Conservation (phyloP, 2,888 invertebrate genomes). For the Aethes cnicana region DNA sequence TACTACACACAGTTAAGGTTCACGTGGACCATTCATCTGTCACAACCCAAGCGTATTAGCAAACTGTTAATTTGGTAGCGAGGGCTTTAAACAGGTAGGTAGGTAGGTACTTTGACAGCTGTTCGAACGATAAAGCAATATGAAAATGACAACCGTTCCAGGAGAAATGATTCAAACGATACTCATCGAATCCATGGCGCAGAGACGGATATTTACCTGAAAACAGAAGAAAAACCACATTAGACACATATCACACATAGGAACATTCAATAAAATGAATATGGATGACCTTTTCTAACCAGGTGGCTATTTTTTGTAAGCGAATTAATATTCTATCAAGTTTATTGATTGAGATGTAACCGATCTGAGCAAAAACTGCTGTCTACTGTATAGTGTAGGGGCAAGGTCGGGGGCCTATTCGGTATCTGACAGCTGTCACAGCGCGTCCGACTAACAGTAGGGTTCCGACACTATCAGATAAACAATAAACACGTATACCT, state of each 20-base stretch:
- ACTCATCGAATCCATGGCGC: slow-evolving; percentile 6
- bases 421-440: slow-evolving; percentile 9
- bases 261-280: too few relatives aligned
- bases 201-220: slow-evolving; percentile 19
- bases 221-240: slow-evolving; percentile 14
- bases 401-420: slow-evolving; percentile 7
- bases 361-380: slow-evolving; percentile 13
- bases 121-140: too few relatives aligned
- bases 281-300: too few relatives aligned
- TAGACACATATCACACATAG: too few relatives aligned
- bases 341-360: slow-evolving; percentile 24
- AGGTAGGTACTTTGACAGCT: not conserved
- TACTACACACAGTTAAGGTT: too few relatives aligned
- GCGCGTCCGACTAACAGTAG: not conserved
- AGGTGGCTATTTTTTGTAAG: slow-evolving; percentile 8
- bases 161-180: not conserved
- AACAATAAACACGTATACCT: too few relatives aligned
- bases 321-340: slow-evolving; percentile 16
- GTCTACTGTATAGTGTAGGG: not conserved
- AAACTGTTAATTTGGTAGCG: slow-evolving; percentile 9
- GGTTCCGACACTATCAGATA: not conserved
- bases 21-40: not conserved
- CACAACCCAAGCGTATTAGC: slow-evolving; percentile 9
- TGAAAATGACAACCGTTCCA: too few relatives aligned
- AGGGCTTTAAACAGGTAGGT: not conserved